phyloP scores from a whole-genome alignment of 2,888 invertebrate genomes.

The Archips crataeganus region DNA sequence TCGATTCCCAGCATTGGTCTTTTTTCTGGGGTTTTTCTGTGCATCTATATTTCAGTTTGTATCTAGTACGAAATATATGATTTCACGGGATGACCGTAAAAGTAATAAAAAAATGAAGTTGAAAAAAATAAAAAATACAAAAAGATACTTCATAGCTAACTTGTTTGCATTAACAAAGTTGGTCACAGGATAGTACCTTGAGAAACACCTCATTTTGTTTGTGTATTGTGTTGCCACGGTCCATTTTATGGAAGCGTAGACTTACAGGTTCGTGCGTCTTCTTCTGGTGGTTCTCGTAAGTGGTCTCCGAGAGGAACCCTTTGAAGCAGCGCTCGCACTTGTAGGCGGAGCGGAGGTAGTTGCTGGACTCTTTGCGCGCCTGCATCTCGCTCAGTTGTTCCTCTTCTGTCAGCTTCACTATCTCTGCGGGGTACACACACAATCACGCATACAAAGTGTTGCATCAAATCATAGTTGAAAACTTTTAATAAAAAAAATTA shows the following conservation, averaged over 20 bases:
- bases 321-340: slow-evolving; percentile 38
- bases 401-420: slow-evolving; percentile 35
- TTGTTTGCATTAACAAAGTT: neutral
- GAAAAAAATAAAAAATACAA: too few relatives aligned
- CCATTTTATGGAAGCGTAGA: neutral
- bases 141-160: too few relatives aligned
- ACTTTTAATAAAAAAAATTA: too few relatives aligned
- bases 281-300: slow-evolving; percentile 35
- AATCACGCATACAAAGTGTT: too few relatives aligned
- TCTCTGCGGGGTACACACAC: slow-evolving; percentile 8
- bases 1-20: too few relatives aligned
- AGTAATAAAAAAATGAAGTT: too few relatives aligned
- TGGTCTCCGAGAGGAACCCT: slow-evolving; percentile 37
- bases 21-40: too few relatives aligned
- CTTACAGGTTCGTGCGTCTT: slow-evolving; percentile 37
- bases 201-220: neutral
- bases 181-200: neutral
- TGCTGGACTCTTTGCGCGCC: slow-evolving; percentile 34
- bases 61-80: too few relatives aligned
- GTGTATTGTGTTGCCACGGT: too few relatives aligned
- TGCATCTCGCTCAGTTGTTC: slow-evolving; percentile 31
- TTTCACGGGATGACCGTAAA: too few relatives aligned
- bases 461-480: too few relatives aligned
- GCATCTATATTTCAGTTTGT: too few relatives aligned
- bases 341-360: slow-evolving; percentile 35